These are phyloP conservation scores for Rhodeus uyekii DNA, from an alignment of 2,797 vertebrate species.

Conservation along the genomic window DNA sequence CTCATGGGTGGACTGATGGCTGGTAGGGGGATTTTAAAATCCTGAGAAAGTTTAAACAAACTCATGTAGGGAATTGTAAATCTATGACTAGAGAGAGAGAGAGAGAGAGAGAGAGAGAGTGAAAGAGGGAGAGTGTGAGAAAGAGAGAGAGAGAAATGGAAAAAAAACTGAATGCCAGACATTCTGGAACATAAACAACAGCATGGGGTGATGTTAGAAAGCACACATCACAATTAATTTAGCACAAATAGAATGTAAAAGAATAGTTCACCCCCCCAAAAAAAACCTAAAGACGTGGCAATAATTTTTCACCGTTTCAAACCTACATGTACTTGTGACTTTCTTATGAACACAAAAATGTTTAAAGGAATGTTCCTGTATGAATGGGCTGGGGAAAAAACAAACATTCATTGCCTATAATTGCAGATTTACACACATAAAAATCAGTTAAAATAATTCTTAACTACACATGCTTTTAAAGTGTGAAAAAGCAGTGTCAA, in stretches of 20 bases:
- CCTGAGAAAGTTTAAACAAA: slow-evolving; percentile 77
- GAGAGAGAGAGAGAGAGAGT: slow-evolving; percentile 50
- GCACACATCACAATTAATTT: neutral
- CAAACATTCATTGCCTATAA: neutral
- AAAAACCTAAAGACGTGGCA: neutral
- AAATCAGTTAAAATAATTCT: neutral
- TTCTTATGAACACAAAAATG: neutral
- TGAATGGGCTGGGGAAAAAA: neutral
- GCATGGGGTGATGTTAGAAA: slow-evolving; percentile 6
- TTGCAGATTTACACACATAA: neutral
- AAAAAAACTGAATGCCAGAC: slow-evolving; percentile 26
- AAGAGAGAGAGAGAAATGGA: slow-evolving; percentile 1
- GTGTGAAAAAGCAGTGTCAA: neutral
- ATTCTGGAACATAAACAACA: slow-evolving; percentile 25
- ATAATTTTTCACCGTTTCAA: neutral
- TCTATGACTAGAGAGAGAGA: slow-evolving; percentile 62
- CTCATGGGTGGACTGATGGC: slow-evolving; percentile 64
- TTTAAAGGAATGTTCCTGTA: neutral
- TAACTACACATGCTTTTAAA: neutral
- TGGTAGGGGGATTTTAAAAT: slow-evolving; percentile 55
- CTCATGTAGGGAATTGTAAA: slow-evolving; percentile 62
- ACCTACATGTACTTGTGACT: neutral
- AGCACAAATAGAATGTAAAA: neutral
- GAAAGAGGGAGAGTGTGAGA: slow-evolving; percentile 26
- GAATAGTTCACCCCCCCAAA: neutral